Base-by-base conservation (phyloP, 2,888 invertebrate genomes). In the Himalopsyche tibetana region DNA sequence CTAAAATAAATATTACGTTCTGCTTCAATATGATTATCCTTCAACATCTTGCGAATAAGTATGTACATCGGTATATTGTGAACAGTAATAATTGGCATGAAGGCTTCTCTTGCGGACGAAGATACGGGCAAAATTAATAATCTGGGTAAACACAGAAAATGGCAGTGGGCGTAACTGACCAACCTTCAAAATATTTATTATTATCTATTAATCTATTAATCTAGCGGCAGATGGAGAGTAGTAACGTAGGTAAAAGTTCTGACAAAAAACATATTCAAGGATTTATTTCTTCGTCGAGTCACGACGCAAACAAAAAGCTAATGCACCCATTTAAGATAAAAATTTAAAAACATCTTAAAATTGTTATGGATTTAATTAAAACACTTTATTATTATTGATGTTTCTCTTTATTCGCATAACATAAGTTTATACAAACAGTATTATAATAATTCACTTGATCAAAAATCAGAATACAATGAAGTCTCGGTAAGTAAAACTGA, bases 161-260 rank as follows among this genome's bases (percentile, higher is more conserved):
- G n/a, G 15, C 42, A 40, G 80, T 80, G 80, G 80, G 38, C 42
- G 80, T 42, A 63, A n/a, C 63, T 63, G 63, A 63, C 63, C 63
- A 80, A 80, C 80, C 42, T 80, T 80, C 40, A n/a, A 80, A 38
- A 80, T 9, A n/a, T 80, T 38, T n/a, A 80, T n/a, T 80, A 80
- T n/a, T 40, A 36, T 11, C 80, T 40, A 80, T 80, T 40, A 80
- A 36, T 11, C 80, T 40, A 80, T 80, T 40, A 80, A 80, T 40
- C 80, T 80, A 42, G 17, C 38, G 80, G 80, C 38, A 80, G 42
- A 63, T 19, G 63, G 28, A 63, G 63, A 63, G 63, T 63, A 63
- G 2, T 19, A 12, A 55, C 8, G 19, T 63, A 63, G n/a, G 63
- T 63, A 63, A 63, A 63, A 63, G 63, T 63, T 63, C 6, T 12